phyloP scores from a whole-genome alignment of 35 echinoderm and acorn worm species.

The Diadema setosum region DNA sequence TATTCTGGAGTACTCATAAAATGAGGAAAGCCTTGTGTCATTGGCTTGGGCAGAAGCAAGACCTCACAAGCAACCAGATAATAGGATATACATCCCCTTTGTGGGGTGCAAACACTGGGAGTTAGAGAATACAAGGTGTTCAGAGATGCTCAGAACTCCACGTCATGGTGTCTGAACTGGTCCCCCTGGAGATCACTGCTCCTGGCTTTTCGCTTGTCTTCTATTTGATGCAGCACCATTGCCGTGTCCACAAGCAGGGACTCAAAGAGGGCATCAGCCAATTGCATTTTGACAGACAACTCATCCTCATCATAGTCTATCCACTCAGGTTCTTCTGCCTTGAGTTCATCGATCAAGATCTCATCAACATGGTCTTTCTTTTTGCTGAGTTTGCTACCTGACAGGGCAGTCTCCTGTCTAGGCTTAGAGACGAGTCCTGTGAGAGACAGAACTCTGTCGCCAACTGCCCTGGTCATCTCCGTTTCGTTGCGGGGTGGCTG shows the following conservation, averaged over 20 bases:
- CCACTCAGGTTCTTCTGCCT: slow-evolving; percentile 97
- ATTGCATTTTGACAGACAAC: slow-evolving; percentile 94
- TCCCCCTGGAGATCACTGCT: background rate
- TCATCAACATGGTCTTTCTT: slow-evolving; percentile 98
- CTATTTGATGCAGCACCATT: slow-evolving; percentile 59
- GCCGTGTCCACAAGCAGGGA: slow-evolving; percentile 84
- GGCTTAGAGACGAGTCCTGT: slow-evolving; percentile 40
- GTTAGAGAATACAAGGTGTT: too few relatives aligned
- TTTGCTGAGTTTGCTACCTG: slow-evolving; percentile 59
- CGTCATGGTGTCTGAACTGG: slow-evolving; percentile 9
- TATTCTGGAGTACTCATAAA: too few relatives aligned
- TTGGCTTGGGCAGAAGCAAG: too few relatives aligned
- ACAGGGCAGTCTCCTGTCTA: slow-evolving; percentile 2
- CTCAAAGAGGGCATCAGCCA: slow-evolving; percentile 87
- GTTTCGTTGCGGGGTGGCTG: slow-evolving; percentile 32
- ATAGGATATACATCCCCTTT: too few relatives aligned
- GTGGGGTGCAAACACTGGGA: too few relatives aligned
- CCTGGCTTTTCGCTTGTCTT: slow-evolving; percentile 53
- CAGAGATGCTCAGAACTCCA: slow-evolving; percentile 12
- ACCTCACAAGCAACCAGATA: too few relatives aligned
- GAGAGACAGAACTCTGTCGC: slow-evolving; percentile 22
- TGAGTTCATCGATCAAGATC: slow-evolving; percentile 82
- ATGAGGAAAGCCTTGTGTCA: too few relatives aligned
- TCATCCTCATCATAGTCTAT: slow-evolving; percentile 99
- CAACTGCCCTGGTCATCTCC: slow-evolving; percentile 49